phyloP scores from a whole-genome alignment of 2,113 vertebrate species.

The Dermatemys mawii region DNA sequence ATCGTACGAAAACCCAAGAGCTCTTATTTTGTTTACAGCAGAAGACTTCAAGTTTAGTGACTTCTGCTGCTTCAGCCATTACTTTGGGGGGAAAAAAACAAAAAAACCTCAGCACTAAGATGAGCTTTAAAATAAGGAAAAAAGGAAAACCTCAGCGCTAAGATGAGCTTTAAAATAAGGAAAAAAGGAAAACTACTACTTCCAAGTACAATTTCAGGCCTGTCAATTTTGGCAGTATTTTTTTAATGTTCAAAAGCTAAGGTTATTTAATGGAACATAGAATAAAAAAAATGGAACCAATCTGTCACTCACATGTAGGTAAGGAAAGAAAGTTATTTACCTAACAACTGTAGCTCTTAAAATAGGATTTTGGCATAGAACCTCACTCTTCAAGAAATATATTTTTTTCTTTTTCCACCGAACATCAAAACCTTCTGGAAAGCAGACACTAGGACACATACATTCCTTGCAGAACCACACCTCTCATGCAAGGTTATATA shows the following conservation, averaged over 20 bases:
- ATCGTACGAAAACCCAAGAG: background rate
- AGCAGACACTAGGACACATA: background rate
- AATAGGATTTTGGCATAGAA: background rate
- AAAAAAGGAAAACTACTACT: no score
- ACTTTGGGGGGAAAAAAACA: background rate
- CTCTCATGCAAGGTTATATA: background rate
- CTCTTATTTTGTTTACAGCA: background rate
- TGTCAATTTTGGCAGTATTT: no score
- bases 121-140: background rate
- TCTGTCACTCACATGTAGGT: background rate
- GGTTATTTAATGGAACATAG: background rate
- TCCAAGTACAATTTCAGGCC: no score
- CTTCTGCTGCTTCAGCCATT: background rate
- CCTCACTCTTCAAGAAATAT: background rate
- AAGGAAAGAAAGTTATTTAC: background rate
- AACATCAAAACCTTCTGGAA: slow-evolving; percentile 29
- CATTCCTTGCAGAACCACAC: background rate
- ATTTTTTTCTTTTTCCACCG: background rate
- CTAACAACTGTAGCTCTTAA: background rate
- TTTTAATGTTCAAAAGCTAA: background rate
- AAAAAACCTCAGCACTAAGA: background rate
- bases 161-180: background rate
- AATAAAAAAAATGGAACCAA: no score
- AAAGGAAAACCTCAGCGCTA: background rate
- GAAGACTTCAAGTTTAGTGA: background rate